These are phyloP conservation scores for Axea sp. DNA, from an alignment of 2,888 invertebrate genomes.

Conservation along the genomic window DNA sequence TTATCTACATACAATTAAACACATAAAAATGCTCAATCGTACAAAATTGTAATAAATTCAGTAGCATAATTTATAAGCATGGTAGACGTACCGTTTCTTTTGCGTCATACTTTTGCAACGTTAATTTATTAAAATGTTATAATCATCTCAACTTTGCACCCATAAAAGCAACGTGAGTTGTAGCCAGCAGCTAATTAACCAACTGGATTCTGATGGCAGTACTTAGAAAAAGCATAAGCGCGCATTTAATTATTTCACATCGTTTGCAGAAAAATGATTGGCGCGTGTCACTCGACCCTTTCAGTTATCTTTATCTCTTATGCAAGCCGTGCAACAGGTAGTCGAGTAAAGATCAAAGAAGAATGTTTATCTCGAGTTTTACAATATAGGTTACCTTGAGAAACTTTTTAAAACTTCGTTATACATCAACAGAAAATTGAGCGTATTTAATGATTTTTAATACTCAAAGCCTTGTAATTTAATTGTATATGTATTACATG, in stretches of 20 bases:
- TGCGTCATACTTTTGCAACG: conserved; percentile 28
- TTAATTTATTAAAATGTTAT: conserved; percentile 43
- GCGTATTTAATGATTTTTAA: too few species aligned
- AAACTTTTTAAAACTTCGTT: neutral
- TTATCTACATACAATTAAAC: too few species aligned
- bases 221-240: conserved; percentile 41
- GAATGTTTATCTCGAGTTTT: conserved; percentile 37
- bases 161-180: conserved; percentile 11
- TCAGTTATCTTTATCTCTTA: conserved; percentile 56
- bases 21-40: too few species aligned
- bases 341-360: conserved; percentile 56
- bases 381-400: conserved; percentile 22
- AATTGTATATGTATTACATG: too few species aligned
- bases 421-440: too few species aligned
- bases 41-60: neutral
- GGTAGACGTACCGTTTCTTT: neutral
- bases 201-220: conserved; percentile 31
- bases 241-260: conserved; percentile 49
- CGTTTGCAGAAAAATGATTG: conserved; percentile 54
- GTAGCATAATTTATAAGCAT: neutral
- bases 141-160: conserved; percentile 28
- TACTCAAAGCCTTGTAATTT: too few species aligned
- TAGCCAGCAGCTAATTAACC: conserved; percentile 39
- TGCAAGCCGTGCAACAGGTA: conserved; percentile 60
- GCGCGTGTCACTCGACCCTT: conserved; percentile 58